phyloP scores from a whole-genome alignment of 2,797 vertebrate species.

The Gallinago solitaria region DNA sequence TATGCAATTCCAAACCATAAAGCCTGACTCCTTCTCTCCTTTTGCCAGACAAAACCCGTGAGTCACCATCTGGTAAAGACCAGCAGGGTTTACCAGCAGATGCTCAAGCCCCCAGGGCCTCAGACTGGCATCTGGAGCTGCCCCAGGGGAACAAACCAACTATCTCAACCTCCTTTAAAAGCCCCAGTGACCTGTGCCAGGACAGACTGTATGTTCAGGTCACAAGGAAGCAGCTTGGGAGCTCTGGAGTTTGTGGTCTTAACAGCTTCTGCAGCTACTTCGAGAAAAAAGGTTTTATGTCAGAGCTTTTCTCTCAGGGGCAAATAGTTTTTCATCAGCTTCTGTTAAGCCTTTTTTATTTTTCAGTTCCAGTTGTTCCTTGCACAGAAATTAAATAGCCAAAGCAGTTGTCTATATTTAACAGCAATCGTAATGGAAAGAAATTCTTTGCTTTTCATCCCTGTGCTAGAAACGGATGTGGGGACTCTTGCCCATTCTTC shows the following conservation, averaged over 20 bases:
- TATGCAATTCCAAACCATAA: background rate
- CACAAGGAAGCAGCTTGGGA: background rate
- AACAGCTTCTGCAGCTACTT: background rate
- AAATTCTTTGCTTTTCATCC: background rate
- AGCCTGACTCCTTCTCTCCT: background rate
- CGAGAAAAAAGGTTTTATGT: background rate
- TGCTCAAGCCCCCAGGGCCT: background rate
- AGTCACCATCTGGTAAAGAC: background rate
- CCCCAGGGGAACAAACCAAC: background rate
- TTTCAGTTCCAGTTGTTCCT: background rate
- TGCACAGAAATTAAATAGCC: background rate
- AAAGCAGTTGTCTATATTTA: background rate
- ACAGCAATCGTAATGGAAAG: background rate
- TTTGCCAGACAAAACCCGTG: background rate
- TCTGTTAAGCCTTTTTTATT: background rate
- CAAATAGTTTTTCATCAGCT: background rate
- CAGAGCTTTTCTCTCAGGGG: background rate
- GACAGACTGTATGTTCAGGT: background rate
- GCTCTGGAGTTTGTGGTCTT: background rate
- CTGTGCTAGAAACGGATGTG: background rate
- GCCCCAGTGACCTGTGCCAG: background rate
- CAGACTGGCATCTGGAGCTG: background rate
- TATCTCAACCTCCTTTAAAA: background rate
- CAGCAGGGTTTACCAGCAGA: background rate
- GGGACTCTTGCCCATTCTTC: background rate